phyloP scores from a whole-genome alignment of 2,113 vertebrate genomes.

The Mustelus asterias region DNA sequence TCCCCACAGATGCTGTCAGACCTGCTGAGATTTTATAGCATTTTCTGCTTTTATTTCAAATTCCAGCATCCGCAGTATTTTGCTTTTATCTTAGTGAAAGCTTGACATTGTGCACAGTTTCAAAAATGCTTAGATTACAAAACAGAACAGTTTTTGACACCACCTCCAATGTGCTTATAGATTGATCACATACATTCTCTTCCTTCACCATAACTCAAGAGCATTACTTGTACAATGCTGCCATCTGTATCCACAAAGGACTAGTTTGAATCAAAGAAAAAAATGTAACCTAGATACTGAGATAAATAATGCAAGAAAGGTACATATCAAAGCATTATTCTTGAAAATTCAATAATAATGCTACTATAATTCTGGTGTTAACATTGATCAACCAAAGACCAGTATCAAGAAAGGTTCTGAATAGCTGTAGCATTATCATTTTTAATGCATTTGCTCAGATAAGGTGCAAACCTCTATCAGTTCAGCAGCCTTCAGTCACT shows the following conservation, averaged over 20 bases:
- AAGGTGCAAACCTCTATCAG: not conserved
- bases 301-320: constrained; percentile 18
- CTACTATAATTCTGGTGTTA: not conserved
- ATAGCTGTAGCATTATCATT: not conserved
- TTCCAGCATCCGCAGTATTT: too few species aligned
- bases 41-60: too few species aligned
- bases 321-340: not conserved
- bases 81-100: not conserved
- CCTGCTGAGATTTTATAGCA: too few species aligned
- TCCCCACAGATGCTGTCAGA: too few species aligned
- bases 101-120: not conserved
- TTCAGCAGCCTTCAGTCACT: not conserved
- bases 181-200: not conserved
- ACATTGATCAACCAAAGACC: constrained; percentile 7
- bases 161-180: not conserved
- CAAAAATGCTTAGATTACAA: not conserved
- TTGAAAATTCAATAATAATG: constrained; percentile 16
- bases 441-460: not conserved
- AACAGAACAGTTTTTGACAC: not conserved
- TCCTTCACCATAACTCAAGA: not conserved
- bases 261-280: not conserved
- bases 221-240: not conserved
- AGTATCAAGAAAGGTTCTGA: not conserved
- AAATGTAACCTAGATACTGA: not conserved
- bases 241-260: not conserved